phyloP scores from a whole-genome alignment of 2,797 vertebrate species.

The Muraenolepis orangiensis region DNA sequence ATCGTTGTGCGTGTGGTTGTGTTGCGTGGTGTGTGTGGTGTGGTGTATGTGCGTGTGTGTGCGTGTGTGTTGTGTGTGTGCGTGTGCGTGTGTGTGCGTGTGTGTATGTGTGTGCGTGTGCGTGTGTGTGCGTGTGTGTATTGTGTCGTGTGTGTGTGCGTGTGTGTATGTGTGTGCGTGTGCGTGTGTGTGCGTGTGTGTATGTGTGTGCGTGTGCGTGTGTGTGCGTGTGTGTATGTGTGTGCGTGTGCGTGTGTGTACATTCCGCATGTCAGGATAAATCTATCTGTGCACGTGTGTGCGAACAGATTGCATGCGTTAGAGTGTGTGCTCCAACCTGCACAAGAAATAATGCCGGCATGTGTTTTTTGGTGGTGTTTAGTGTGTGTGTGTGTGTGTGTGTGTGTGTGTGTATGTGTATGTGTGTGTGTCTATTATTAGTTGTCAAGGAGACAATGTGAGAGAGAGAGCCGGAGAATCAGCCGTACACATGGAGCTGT shows the following conservation, averaged over 20 bases:
- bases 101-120: slow-evolving; percentile 41
- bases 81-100: not conserved
- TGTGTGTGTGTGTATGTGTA: slow-evolving; percentile 48
- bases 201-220: slow-evolving; percentile 42
- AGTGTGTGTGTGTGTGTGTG: slow-evolving; percentile 34
- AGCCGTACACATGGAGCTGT: slow-evolving; percentile 66
- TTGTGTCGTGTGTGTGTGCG: no score
- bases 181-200: slow-evolving; percentile 14
- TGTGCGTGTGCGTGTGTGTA: not conserved
- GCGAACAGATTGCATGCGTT: not conserved
- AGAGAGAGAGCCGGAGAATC: slow-evolving; percentile 59
- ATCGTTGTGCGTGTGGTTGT: slow-evolving; percentile 18
- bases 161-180: slow-evolving; percentile 20
- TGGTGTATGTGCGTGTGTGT: slow-evolving; percentile 3
- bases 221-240: slow-evolving; percentile 14
- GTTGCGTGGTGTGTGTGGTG: slow-evolving; percentile 36
- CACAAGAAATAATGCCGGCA: not conserved
- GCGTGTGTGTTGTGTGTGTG: not conserved
- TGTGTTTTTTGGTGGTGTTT: not conserved
- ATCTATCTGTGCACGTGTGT: not conserved
- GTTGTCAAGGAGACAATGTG: slow-evolving; percentile 70
- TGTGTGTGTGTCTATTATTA: slow-evolving; percentile 61
- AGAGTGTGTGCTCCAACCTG: slow-evolving; percentile 12
- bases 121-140: slow-evolving; percentile 24
- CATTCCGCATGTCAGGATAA: no score